These are phyloP conservation scores for Dolichotis patagonum DNA, from an alignment of 2,113 vertebrate genomes.

Conservation along the genomic window DNA sequence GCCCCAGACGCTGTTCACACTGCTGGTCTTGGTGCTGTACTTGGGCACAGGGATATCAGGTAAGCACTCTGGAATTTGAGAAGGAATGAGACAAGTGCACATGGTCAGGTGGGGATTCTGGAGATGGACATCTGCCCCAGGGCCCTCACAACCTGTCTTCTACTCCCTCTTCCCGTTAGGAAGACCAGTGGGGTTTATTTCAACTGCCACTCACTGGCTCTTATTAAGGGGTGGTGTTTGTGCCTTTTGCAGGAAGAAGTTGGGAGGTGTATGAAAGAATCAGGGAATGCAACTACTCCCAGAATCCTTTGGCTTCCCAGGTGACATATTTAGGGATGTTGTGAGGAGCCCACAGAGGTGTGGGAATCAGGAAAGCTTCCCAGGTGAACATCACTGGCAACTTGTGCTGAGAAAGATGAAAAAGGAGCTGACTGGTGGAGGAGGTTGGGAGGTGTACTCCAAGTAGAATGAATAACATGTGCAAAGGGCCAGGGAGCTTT, in stretches of 20 bases:
- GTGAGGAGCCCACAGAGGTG: neutral
- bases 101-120: neutral
- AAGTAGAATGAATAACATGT: neutral
- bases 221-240: neutral
- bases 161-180: neutral
- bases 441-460: neutral
- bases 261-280: conserved; percentile 66
- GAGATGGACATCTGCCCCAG: accelerated
- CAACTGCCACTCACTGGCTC: neutral
- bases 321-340: conserved; percentile 45
- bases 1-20: conserved; percentile 45
- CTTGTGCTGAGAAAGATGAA: neutral
- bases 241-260: conserved; percentile 67
- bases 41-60: conserved; percentile 69
- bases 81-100: neutral
- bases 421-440: neutral
- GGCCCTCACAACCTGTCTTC: neutral
- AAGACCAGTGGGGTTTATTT: neutral
- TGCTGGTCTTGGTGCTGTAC: conserved; percentile 75
- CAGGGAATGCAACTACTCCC: conserved; percentile 60
- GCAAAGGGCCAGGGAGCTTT: neutral
- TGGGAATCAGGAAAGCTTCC: conserved; percentile 14
- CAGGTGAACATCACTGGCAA: neutral
- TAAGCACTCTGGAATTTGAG: conserved; percentile 21
- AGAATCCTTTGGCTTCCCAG: conserved; percentile 63